Evolutionary conservation across 2,888 invertebrate genomes (phyloP), one percentile per base, ranked within the genome.

Genomic region (Agrotis ipsilon): DNA sequence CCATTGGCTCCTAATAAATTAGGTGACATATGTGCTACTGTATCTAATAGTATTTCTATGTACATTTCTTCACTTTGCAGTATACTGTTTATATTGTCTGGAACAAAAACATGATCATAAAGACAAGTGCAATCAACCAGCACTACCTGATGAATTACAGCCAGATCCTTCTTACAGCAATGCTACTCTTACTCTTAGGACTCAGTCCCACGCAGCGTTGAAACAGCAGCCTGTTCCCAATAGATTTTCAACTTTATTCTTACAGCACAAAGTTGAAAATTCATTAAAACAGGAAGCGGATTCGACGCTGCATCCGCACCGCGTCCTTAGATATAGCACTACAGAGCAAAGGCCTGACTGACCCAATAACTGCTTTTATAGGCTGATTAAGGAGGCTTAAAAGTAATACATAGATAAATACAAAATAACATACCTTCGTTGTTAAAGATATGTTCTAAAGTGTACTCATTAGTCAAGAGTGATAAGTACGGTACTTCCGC

Each of bases 21-120:
- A 2, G 97, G 97, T 0, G 97, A 96, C 87, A 97, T 94, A 76
- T 96, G 96, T 39, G 97, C 95, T 9, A 97, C 97, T 2, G 96
- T 95, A 70, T 97, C 96, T 59, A 98, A 87, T 63, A 98, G 90
- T 76, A 97, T 96, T 78, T 97, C 94, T 67, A 98, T 97, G 86
- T 97, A 97, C 73, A 97, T 96, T 88, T 97, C 97, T 94, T 98
- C 98, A 72, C 97, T 96, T 84, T 96, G 96, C 48, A 98, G 96
- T 60, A 98, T 96, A 73, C 97, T 96, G 83, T 97, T 97, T 39
- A 97, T 96, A 81, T 96, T 97, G 83, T 97, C 97, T 96, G 89
- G 51, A 90, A 89, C 14, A 58, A 46, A 60, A 48, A 39, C 2
- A 3, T 24, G 0, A 5, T n/a, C 45, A n/a, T n/a, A n/a, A n/a